Base-by-base conservation (phyloP, 2,888 invertebrate species). In the Noctua comes region DNA sequence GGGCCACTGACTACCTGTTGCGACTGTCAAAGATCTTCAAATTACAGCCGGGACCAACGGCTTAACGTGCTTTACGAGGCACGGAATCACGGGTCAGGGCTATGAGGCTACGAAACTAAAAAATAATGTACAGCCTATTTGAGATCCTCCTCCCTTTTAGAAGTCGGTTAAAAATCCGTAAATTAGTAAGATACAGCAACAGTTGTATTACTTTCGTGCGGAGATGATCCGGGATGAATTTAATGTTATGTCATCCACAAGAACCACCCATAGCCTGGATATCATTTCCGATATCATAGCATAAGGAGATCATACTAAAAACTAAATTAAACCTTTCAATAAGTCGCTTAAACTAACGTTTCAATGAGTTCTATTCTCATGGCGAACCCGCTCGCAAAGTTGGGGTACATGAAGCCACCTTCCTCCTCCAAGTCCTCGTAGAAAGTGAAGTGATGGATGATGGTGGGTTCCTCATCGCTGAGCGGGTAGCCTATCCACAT, bases 371-470 rank as follows among this genome's bases (percentile, higher is more conserved):
- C 94, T 78, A 97, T 95, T 73, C 98, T 98, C 93, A 99, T 97
- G 1, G 98, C 97, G 92, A 99, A 97, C 1, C 99, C 99, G 57
- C 98, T 98, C 3, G 98, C 98, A 80, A 98, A 96, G 95, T 98
- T 98, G 0, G 99, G 99, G 94, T 98, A 99, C 83, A 97, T 97
- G 91, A 99, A 98, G 87, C 97, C 97, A 57, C 97, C 97, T 51
- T 98, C 97, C 85, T 96, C 96, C 62, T 96, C 96, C 85, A 96
- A 83, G 72, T 98, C 97, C 86, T 98, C 98, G 89, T 97, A 97
- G 92, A 98, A 97, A 11, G 98, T 98, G 96, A 98, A 99, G 94
- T 99, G 99, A 95, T 99, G 99, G 86, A 99, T 98, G 83, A 99
- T 99, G 3, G 98, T 98, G 0, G 99, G 98, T 90, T 98, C 98